Evolutionary conservation across 2,888 invertebrate genomes (phyloP).

Genomic region (Dexiosoma caninum): DNA sequence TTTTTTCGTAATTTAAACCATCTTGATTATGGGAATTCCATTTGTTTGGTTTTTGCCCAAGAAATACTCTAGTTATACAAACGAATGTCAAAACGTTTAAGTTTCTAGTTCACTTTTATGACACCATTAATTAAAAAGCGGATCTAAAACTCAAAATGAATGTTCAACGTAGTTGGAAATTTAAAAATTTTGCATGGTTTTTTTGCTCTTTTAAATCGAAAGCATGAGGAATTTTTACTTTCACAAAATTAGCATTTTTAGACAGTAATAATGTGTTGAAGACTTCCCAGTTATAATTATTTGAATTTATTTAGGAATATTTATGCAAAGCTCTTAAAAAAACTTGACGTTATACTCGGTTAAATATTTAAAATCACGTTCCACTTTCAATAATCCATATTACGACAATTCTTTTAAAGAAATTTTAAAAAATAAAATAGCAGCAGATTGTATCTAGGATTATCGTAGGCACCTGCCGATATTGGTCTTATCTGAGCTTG

Average conservation of each 20-base stretch:
- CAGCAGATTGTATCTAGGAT: too few relatives aligned
- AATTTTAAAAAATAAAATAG: too few relatives aligned
- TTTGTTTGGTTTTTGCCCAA: neutral
- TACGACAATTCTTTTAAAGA: too few relatives aligned
- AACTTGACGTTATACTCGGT: too few relatives aligned
- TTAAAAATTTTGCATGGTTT: neutral
- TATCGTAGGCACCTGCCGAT: too few relatives aligned
- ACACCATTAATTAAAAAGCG: neutral
- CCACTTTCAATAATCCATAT: too few relatives aligned
- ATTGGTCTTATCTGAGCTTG: too few relatives aligned
- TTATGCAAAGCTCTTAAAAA: too few relatives aligned
- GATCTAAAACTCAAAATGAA: slow-evolving; percentile 8
- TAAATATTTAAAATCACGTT: too few relatives aligned
- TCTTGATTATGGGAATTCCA: slow-evolving; percentile 34
- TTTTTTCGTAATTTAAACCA: neutral
- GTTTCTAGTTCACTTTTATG: neutral
- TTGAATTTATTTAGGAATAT: too few relatives aligned
- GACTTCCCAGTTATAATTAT: too few relatives aligned
- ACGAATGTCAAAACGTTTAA: neutral
- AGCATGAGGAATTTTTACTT: neutral
- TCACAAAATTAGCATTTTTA: neutral
- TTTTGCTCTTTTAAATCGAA: neutral
- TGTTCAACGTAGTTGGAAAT: neutral
- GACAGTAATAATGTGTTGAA: too few relatives aligned
- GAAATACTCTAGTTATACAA: neutral